Base-by-base conservation (phyloP, 2,888 invertebrate species). In the Leptopterna dolabrata region DNA sequence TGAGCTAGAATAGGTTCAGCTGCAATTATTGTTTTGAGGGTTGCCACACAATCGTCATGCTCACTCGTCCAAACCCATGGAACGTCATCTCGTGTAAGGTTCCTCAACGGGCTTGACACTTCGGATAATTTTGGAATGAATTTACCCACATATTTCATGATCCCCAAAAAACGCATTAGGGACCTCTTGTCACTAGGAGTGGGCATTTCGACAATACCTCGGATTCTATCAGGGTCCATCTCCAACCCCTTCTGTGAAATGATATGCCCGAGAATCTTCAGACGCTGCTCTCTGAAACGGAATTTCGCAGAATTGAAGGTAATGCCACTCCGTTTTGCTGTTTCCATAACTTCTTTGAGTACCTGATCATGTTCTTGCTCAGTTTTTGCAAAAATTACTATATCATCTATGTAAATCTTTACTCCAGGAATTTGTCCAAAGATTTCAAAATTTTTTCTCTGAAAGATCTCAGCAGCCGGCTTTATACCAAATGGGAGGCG, bases 381-480 rank as follows among this genome's bases (percentile, higher is more conserved):
- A 27, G 80, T 24, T 83, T 55, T 88, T n/a, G 90, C 90, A 81
- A 87, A 90, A 14, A 91, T 78, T 41, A 91, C 63, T 6, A 91
- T 84, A 89, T 91, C 88, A 29, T n/a, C n/a, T n/a, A n/a, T n/a
- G n/a, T 70, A 24, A 24, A 70, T 70, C 2, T 70, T 70, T 70
- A 70, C 70, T 19, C 70, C 70, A 16, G 9, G 2, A 70, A 70
- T 70, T 70, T 70, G 6, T 16, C 70, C 70, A 70, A 70, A 70
- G 1, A 70, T 19, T 19, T 70, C 70, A 19, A 1, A 16, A 70
- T 70, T 70, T 13, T 70, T 70, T 19, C n/a, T 70, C n/a, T 70
- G 70, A 70, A 70, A 70, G 1, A 70, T n/a, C 24, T 70, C 70
- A 19, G 70, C 70, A 11, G 70, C 9, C 4, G 70, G 9, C n/a